Evolutionary conservation across 2,113 vertebrate species (phyloP).

Genomic region (Aphelocoma coerulescens): DNA sequence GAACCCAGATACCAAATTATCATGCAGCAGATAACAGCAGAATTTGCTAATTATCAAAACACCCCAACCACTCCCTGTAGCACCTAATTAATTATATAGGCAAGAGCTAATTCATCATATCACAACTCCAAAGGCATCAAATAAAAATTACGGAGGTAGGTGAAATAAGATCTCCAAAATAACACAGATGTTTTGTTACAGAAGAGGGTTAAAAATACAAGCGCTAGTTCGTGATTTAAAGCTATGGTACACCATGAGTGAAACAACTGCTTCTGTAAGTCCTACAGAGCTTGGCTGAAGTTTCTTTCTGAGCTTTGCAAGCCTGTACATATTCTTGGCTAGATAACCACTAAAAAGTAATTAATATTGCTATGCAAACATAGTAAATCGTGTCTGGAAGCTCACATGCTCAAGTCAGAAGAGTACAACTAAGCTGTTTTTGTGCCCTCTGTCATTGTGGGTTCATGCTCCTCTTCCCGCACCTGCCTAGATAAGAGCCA

Average conservation of each 20-base stretch:
- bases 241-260: background rate
- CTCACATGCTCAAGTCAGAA: background rate
- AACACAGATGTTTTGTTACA: background rate
- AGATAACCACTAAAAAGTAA: background rate
- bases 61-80: background rate
- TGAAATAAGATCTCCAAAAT: background rate
- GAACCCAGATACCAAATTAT: background rate
- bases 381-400: background rate
- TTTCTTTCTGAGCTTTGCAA: background rate
- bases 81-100: background rate
- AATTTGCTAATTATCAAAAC: background rate
- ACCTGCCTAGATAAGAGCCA: background rate
- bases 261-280: background rate
- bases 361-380: background rate
- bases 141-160: background rate
- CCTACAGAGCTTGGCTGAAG: background rate
- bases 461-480: background rate
- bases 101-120: background rate
- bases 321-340: background rate
- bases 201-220: background rate
- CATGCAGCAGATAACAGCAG: background rate
- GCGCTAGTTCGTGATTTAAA: background rate
- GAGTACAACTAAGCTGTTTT: background rate
- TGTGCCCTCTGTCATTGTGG: background rate
- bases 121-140: background rate